These are phyloP conservation scores for Tenebrosternarchus preto DNA, from an alignment of 2,113 vertebrate species.

Conservation along the genomic window DNA sequence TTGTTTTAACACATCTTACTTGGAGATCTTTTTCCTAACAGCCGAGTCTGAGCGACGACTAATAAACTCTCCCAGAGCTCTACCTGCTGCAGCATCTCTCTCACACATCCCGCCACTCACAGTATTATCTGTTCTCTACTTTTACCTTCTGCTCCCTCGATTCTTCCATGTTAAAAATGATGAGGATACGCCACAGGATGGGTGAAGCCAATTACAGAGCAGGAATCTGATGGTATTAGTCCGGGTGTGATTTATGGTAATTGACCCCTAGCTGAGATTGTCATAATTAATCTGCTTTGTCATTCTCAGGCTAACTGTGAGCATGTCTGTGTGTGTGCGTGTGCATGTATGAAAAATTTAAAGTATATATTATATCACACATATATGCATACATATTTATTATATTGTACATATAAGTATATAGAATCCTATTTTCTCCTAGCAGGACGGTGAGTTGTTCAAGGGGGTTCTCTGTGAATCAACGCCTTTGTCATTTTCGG, in stretches of 20 bases:
- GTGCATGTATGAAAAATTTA: background rate
- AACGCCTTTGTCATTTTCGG: constrained; percentile 53
- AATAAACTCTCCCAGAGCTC: constrained; percentile 11
- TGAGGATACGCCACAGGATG: constrained; percentile 56
- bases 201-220: constrained; percentile 63
- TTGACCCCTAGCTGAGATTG: constrained; percentile 60
- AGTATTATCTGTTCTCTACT: constrained; percentile 38
- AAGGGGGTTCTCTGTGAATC: constrained; percentile 52
- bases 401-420: constrained; percentile 11
- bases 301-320: constrained; percentile 59
- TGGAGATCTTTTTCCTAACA: constrained; percentile 14
- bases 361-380: background rate
- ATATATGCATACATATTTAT: background rate
- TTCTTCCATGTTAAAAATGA: constrained; percentile 47
- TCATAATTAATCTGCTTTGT: constrained; percentile 64
- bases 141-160: constrained; percentile 42
- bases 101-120: constrained; percentile 10
- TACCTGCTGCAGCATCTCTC: constrained; percentile 23
- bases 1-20: constrained; percentile 14
- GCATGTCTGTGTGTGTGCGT: constrained; percentile 20
- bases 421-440: constrained; percentile 56
- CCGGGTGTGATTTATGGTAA: constrained; percentile 65
- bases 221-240: constrained; percentile 63
- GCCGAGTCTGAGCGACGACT: constrained; percentile 14
- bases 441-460: constrained; percentile 32